Percentiles rank a stretch among this genome's conserved stretches.
phyloP scores from a whole-genome alignment of 2,888 invertebrate species.

The Agrotis ipsilon region DNA sequence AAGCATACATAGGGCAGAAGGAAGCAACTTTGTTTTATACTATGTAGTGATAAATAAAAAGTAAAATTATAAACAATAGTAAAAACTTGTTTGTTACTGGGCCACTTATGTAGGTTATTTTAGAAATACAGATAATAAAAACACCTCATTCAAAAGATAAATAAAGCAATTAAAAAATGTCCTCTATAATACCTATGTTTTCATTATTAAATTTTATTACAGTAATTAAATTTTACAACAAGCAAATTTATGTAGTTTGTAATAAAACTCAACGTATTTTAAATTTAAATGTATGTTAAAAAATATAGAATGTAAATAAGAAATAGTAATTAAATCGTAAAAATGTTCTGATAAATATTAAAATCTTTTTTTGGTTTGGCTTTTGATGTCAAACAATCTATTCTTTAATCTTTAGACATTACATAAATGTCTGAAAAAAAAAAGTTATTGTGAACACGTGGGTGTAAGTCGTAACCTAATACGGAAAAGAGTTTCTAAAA shows the following conservation, averaged over 20 bases:
- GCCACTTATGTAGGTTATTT: too few species aligned
- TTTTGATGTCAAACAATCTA: constrained; percentile 14
- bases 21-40: too few species aligned
- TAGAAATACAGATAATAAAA: neutral
- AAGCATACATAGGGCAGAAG: too few species aligned
- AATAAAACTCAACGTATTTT: constrained; percentile 37
- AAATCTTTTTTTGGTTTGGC: constrained; percentile 12
- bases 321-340: constrained; percentile 48
- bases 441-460: constrained; percentile 14
- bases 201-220: constrained; percentile 40
- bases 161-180: constrained; percentile 24
- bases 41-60: too few species aligned
- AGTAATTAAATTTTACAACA: constrained; percentile 50
- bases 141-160: constrained; percentile 11
- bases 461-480: neutral
- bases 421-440: neutral
- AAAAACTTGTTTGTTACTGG: neutral
- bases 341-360: constrained; percentile 24
- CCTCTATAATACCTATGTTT: constrained; percentile 20
- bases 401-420: constrained; percentile 10
- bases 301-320: constrained; percentile 16
- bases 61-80: neutral
- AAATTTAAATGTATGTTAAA: constrained; percentile 14
- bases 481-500: neutral
- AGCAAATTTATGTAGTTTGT: constrained; percentile 40